phyloP scores from a whole-genome alignment of 2,888 invertebrate species.

The Xestia c-nigrum region DNA sequence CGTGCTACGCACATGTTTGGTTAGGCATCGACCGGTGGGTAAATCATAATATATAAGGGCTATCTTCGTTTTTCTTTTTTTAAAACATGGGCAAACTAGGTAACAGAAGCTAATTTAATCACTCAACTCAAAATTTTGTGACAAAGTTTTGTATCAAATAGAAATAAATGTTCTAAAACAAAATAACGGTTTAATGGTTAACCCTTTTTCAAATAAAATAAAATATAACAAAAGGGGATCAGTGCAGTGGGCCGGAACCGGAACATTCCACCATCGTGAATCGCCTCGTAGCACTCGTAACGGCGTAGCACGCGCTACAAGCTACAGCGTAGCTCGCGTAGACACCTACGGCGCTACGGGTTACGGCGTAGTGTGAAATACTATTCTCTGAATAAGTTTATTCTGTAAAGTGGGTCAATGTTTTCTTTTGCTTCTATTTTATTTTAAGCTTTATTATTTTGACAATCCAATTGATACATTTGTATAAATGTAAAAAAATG shows the following conservation, averaged over 20 bases:
- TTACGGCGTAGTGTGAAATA: constrained; percentile 60
- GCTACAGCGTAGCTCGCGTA: constrained; percentile 18
- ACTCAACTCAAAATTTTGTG: not conserved
- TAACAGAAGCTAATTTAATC: not conserved
- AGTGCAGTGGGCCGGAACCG: constrained; percentile 64
- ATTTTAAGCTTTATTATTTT: not conserved
- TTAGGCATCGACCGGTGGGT: not conserved
- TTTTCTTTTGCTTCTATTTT: constrained; percentile 13
- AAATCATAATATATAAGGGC: not conserved
- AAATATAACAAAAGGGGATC: constrained; percentile 56
- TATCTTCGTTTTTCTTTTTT: not conserved
- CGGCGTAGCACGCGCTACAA: constrained; percentile 34
- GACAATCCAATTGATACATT: not conserved
- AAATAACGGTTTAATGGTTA: not conserved
- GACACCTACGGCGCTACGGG: constrained; percentile 37
- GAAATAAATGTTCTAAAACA: not conserved
- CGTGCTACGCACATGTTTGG: not conserved
- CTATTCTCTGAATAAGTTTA: constrained; percentile 62
- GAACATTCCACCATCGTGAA: constrained; percentile 62
- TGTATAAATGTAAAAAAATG: not conserved
- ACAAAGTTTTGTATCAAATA: not conserved
- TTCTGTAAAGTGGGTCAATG: constrained; percentile 28
- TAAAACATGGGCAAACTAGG: not conserved
- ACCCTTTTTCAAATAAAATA: constrained; percentile 17
- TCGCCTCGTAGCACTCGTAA: constrained; percentile 68